Conservation (phyloP, 2,113 vertebrate genomes). For the Erythrolamprus reginae region DNA sequence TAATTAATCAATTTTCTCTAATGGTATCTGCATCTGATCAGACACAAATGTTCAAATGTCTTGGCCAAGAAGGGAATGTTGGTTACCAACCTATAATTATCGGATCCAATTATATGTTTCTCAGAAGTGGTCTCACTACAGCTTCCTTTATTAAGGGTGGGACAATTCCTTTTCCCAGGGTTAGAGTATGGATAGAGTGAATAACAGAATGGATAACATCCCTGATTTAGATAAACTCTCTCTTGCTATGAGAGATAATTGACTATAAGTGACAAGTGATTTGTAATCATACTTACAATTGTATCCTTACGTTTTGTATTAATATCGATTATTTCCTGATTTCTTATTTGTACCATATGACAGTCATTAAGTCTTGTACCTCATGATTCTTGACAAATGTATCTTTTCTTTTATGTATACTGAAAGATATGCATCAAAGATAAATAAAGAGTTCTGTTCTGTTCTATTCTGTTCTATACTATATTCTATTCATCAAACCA, state of each 20-base stretch:
- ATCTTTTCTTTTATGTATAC: no score
- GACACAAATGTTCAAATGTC: background rate
- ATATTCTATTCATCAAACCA: no score
- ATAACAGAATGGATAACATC: background rate
- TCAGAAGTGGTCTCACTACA: background rate
- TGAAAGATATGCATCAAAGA: no score
- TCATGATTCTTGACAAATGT: no score
- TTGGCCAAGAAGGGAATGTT: background rate
- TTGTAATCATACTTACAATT: background rate
- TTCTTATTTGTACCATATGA: no score
- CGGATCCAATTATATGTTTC: background rate
- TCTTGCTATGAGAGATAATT: background rate
- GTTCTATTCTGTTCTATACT: no score
- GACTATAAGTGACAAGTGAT: background rate
- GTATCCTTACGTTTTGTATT: no score
- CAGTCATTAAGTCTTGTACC: no score
- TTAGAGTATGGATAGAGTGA: background rate
- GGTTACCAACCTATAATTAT: background rate
- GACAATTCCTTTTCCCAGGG: background rate
- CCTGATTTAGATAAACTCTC: background rate
- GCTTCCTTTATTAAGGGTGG: background rate
- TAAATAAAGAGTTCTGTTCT: no score
- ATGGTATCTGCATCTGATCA: background rate
- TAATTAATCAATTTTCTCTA: background rate
- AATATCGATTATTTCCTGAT: no score